phyloP scores from a whole-genome alignment of 2,113 vertebrate species.

The Orcinus orca region DNA sequence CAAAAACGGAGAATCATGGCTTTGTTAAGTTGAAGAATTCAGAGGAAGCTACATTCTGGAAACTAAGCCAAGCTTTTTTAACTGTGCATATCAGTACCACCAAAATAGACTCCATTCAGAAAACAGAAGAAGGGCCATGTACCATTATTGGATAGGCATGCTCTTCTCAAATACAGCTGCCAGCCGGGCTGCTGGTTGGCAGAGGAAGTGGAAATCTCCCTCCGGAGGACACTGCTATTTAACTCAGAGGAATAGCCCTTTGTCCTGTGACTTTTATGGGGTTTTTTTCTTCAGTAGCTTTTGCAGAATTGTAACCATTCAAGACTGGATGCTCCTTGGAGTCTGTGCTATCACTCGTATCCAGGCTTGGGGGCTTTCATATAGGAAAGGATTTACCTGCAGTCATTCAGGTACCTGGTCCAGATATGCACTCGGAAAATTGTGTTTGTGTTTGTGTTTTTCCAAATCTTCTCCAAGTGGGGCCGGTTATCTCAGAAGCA shows the following conservation, averaged over 20 bases:
- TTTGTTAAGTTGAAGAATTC: conserved; percentile 18
- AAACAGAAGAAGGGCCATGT: not conserved
- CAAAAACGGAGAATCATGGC: not conserved
- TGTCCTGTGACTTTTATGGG: not conserved
- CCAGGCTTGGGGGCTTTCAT: not conserved
- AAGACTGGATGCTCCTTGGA: not conserved
- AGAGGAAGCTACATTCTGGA: not conserved
- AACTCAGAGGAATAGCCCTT: not conserved
- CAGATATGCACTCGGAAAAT: not conserved
- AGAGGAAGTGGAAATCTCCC: not conserved
- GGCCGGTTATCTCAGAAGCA: conserved; percentile 38
- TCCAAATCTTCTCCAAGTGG: not conserved
- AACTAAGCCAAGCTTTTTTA: conserved; percentile 24
- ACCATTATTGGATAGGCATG: not conserved
- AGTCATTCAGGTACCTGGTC: not conserved
- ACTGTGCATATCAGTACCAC: not conserved
- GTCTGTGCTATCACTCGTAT: not conserved
- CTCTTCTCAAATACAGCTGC: not conserved
- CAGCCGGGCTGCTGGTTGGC: not conserved
- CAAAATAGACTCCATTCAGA: not conserved
- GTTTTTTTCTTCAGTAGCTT: conserved; percentile 15
- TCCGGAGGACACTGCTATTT: not conserved
- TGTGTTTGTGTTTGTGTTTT: not conserved
- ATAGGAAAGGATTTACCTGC: not conserved
- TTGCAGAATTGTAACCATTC: not conserved